Evolutionary conservation across 2,113 vertebrate genomes (phyloP), one percentile per base, ranked within the genome.

Genomic region (Elaphurus davidianus): DNA sequence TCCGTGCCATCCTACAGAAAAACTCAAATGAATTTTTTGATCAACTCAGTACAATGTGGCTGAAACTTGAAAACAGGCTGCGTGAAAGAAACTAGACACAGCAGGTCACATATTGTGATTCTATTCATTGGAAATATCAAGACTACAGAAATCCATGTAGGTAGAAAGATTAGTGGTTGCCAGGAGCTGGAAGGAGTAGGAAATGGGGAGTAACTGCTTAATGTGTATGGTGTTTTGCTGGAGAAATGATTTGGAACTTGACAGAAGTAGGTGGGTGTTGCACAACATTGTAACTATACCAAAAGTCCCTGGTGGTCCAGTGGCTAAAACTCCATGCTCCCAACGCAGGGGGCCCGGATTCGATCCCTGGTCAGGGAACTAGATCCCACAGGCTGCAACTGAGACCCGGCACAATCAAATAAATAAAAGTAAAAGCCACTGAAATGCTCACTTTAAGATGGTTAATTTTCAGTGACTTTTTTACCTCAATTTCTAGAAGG

Each of bases 401-500:
- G 67, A 74, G n/a, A 40, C 19, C n/a, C 0, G 0, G n/a, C 67
- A 40, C n/a, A 74, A n/a, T 40, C 36, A 40, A 71, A 71, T 71
- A n/a, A 67, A 64, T 36, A 33, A 30, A 62, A 33, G 33, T 33
- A 21, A 71, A 60, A 85, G 11, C 57, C 78, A 40, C 5, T 55
- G n/a, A 79, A 50, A 67, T 17, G 13, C 74, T 57, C 36, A 52
- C 74, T 67, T 91, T 52, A 52, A 82, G 64, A 36, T 84, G 27
- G 64, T 79, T 94, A 30, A 57, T 94, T 84, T 97, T 91, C 19
- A 33, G n/a, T 55, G 15, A 93, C 45, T 85, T 93, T 88, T 93
- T 97, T 50, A 78, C 13, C 21, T 95, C 40, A 54, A 8, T 47
- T 67, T 79, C 76, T 83, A 90, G 52, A 81, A 87, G 30, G 28